Evolutionary conservation across 2,797 vertebrate genomes (phyloP).

Genomic region (Chiropotes sagulatus): DNA sequence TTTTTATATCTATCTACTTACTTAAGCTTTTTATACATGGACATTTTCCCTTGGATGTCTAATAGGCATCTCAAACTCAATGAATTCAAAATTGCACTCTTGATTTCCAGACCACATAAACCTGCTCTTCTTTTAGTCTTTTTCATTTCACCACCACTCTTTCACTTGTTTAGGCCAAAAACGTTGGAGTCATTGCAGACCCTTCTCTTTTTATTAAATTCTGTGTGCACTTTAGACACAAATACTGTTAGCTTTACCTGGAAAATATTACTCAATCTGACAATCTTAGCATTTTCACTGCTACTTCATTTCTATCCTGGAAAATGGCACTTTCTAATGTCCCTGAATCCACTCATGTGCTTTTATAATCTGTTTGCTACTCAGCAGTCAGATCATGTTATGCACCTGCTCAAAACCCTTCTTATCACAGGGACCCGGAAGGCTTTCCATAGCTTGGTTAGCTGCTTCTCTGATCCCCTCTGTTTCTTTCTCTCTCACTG

Average conservation of each 20-base stretch:
- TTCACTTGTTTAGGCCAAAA: background rate
- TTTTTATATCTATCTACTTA: background rate
- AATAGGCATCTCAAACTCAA: background rate
- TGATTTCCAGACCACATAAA: background rate
- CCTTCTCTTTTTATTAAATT: background rate
- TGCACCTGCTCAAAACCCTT: background rate
- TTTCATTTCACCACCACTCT: background rate
- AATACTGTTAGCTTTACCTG: background rate
- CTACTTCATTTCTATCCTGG: background rate
- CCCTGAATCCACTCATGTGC: background rate
- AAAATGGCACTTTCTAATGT: background rate
- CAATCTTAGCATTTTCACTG: background rate
- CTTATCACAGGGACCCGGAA: no score
- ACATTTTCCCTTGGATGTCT: background rate
- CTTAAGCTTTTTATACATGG: background rate
- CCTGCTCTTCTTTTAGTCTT: background rate
- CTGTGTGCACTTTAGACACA: no score
- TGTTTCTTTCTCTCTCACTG: background rate
- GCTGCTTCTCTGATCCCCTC: background rate
- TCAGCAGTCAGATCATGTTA: background rate
- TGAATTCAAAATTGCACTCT: background rate
- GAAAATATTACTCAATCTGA: background rate
- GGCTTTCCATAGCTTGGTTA: background rate
- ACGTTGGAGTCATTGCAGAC: background rate
- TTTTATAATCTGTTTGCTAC: background rate